Conservation (phyloP, 92 coral and sea anemone genomes). For the Diadumene lineata region DNA sequence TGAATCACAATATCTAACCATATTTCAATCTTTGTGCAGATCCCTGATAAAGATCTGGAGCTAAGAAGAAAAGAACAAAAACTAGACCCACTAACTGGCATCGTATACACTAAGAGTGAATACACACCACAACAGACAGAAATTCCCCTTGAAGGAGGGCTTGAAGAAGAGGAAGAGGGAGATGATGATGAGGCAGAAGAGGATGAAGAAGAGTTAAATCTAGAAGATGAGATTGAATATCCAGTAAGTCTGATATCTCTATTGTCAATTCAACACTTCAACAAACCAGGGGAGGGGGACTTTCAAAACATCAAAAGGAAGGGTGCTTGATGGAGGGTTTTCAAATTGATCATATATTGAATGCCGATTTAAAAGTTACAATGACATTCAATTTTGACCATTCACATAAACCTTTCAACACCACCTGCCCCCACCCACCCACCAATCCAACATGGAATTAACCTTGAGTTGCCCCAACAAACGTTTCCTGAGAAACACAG, state of each 20-base stretch:
- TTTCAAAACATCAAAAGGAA: too few species aligned
- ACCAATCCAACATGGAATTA: too few species aligned
- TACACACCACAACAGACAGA: conserved; percentile 64
- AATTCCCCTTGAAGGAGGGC: conserved; percentile 38
- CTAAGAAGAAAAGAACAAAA: conserved; percentile 79
- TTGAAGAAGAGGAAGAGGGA: conserved; percentile 78
- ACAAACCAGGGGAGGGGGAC: too few species aligned
- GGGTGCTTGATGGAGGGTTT: too few species aligned
- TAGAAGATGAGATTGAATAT: conserved; percentile 73
- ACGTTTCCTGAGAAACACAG: too few species aligned
- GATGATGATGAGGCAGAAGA: conserved; percentile 76
- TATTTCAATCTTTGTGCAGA: conserved; percentile 27
- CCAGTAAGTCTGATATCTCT: conserved; percentile 23
- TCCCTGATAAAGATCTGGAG: conserved; percentile 93
- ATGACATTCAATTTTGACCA: too few species aligned
- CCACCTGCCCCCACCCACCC: too few species aligned
- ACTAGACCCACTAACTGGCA: conserved; percentile 88
- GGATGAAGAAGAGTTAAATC: conserved; percentile 64
- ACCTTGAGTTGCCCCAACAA: too few species aligned
- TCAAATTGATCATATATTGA: too few species aligned
- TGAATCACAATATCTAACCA: not conserved
- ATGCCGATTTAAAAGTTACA: too few species aligned
- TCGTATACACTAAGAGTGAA: conserved; percentile 73
- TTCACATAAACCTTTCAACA: too few species aligned
- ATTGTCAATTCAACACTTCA: too few species aligned